Evolutionary conservation across 1,140 invertebrate genomes (phyloP).

Genomic region (Pogonognathellus flavescens): DNA sequence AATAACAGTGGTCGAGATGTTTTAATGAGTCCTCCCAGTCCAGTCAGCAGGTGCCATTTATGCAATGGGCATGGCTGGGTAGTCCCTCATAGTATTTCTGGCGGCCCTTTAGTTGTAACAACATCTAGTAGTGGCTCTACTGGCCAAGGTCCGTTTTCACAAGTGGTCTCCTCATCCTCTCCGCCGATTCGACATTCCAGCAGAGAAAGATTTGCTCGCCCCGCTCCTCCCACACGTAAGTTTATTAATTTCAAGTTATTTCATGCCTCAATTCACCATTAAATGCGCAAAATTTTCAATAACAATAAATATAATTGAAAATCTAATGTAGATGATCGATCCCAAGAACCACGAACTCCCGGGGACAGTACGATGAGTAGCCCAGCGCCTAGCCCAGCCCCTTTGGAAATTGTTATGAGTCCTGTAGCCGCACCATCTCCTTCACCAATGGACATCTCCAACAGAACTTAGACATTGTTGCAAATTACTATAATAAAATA

Average conservation of each 20-base stretch:
- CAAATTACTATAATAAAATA: no score
- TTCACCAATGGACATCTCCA: slow-evolving; percentile 68
- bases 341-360: slow-evolving; percentile 68
- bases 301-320: neutral
- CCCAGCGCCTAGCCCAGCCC: slow-evolving; percentile 62
- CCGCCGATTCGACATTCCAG: slow-evolving; percentile 65
- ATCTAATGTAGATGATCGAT: slow-evolving; percentile 73
- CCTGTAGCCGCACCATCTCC: slow-evolving; percentile 63
- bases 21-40: slow-evolving; percentile 74
- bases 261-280: slow-evolving; percentile 16
- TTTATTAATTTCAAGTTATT: neutral
- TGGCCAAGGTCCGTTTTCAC: slow-evolving; percentile 64
- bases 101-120: slow-evolving; percentile 62
- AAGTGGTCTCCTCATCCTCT: slow-evolving; percentile 67
- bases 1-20: slow-evolving; percentile 72
- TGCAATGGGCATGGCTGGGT: slow-evolving; percentile 76
- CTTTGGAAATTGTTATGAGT: slow-evolving; percentile 64
- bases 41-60: slow-evolving; percentile 81
- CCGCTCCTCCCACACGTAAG: slow-evolving; percentile 59
- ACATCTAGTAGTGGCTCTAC: slow-evolving; percentile 66
- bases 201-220: slow-evolving; percentile 62
- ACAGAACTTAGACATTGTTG: neutral
- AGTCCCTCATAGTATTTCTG: slow-evolving; percentile 62
- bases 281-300: neutral
- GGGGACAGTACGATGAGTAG: slow-evolving; percentile 63